These are phyloP conservation scores for Habrosyne pyritoides DNA, from an alignment of 2,888 invertebrate species.

Conservation along the genomic window DNA sequence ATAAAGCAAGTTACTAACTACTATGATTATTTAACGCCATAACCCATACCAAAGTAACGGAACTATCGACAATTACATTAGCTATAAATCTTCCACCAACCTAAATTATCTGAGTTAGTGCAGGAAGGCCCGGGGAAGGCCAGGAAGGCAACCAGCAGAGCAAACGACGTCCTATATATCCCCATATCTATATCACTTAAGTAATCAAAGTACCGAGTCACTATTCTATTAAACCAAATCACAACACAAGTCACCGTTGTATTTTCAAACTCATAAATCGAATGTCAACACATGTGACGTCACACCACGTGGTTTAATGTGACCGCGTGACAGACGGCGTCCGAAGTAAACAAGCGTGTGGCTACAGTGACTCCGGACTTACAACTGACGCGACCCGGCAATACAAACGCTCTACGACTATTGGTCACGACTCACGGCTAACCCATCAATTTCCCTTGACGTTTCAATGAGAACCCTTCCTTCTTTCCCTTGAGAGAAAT, in stretches of 20 bases:
- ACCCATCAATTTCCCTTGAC: slow-evolving; percentile 80
- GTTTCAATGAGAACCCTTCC: slow-evolving; percentile 78
- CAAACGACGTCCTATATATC: slow-evolving; percentile 50
- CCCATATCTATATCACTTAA: slow-evolving; percentile 30
- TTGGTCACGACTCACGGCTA: slow-evolving; percentile 74
- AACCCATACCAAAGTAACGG: slow-evolving; percentile 40
- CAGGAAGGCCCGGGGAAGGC: slow-evolving; percentile 64
- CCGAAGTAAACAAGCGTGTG: slow-evolving; percentile 71
- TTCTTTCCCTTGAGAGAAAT: slow-evolving; percentile 72
- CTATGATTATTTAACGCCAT: slow-evolving; percentile 55
- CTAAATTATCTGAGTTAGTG: slow-evolving; percentile 76
- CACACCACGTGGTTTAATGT: slow-evolving; percentile 56
- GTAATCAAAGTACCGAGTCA: slow-evolving; percentile 18
- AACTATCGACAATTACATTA: slow-evolving; percentile 56
- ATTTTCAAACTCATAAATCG: slow-evolving; percentile 22
- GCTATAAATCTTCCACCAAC: slow-evolving; percentile 66
- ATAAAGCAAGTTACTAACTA: slow-evolving; percentile 42
- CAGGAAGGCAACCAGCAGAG: slow-evolving; percentile 59
- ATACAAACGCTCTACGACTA: slow-evolving; percentile 72
- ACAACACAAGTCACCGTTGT: slow-evolving; percentile 13
- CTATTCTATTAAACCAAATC: slow-evolving; percentile 19
- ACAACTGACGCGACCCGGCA: slow-evolving; percentile 71
- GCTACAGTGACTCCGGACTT: slow-evolving; percentile 74
- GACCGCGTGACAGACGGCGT: slow-evolving; percentile 63
- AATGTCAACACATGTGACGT: slow-evolving; percentile 34